Conservation (phyloP, 2,888 invertebrate genomes). For the Habroteleia sp. region DNA sequence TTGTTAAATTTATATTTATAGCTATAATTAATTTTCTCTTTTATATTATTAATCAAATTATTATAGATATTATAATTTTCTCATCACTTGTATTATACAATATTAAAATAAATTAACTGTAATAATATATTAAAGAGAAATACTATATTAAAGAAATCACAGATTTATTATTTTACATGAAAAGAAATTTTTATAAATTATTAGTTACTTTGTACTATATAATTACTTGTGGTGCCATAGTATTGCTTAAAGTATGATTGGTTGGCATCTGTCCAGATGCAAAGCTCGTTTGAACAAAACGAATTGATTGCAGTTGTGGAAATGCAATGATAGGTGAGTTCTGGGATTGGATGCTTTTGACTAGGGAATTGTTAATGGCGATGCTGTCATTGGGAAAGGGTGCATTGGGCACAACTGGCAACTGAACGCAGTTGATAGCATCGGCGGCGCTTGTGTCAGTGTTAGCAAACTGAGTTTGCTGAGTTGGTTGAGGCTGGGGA, state of each 20-base stretch:
- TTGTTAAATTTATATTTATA: too few species aligned
- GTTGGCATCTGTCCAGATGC: constrained; percentile 68
- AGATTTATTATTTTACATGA: not conserved
- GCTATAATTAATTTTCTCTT: too few species aligned
- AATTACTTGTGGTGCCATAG: constrained; percentile 47
- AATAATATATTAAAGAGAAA: too few species aligned
- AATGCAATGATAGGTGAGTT: constrained; percentile 77
- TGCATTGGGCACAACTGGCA: constrained; percentile 74
- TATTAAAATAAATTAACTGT: too few species aligned
- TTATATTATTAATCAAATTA: too few species aligned
- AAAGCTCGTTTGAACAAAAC: constrained; percentile 78
- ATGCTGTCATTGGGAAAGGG: constrained; percentile 73
- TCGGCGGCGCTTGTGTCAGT: constrained; percentile 67
- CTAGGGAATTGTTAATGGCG: constrained; percentile 73
- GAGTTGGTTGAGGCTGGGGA: constrained; percentile 50
- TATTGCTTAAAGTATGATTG: constrained; percentile 59
- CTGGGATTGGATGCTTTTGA: constrained; percentile 76
- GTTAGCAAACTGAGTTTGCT: constrained; percentile 67
- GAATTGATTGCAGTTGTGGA: constrained; percentile 77
- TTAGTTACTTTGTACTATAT: too few species aligned
- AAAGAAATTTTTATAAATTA: not conserved
- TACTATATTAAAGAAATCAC: too few species aligned
- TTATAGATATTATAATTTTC: too few species aligned
- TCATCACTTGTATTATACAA: too few species aligned
- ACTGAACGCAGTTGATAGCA: constrained; percentile 74